Evolutionary conservation across 30 jellyfish, hydroid and myxozoan genomes (phyloP).

Genomic region (Mastigias papua): DNA sequence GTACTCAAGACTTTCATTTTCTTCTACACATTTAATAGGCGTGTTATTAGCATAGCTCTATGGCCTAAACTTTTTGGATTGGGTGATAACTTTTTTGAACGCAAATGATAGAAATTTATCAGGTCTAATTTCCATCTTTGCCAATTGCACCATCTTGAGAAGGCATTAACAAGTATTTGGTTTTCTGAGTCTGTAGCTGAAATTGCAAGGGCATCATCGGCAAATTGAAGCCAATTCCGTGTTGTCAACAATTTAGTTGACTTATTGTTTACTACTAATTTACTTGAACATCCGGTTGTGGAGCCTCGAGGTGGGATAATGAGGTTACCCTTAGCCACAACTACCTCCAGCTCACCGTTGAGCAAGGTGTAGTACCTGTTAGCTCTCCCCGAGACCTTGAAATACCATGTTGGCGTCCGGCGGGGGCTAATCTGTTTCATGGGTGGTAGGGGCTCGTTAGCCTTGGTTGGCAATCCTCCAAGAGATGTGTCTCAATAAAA

Average conservation of each 20-base stretch:
- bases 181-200: constrained; percentile 13
- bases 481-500: too few species aligned
- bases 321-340: too few species aligned
- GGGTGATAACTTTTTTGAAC: constrained; percentile 10
- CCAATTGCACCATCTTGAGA: constrained; percentile 2
- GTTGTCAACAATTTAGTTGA: constrained; percentile 39
- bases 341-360: too few species aligned
- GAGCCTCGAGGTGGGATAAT: too few species aligned
- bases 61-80: constrained; percentile 13
- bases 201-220: constrained; percentile 32
- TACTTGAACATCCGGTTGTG: too few species aligned
- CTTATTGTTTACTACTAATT: constrained; percentile 17
- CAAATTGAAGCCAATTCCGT: constrained; percentile 18
- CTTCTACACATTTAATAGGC: background rate
- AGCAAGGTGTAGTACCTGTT: too few species aligned
- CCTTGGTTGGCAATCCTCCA: too few species aligned
- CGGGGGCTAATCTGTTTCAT: too few species aligned
- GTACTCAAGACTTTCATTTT: constrained; percentile 1
- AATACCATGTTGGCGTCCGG: too few species aligned
- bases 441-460: too few species aligned
- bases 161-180: background rate
- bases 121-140: constrained; percentile 35
- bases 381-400: too few species aligned
- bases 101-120: constrained; percentile 13
- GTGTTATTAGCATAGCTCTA: background rate